Evolutionary conservation across 2,797 vertebrate species (phyloP).

Genomic region (Oryzias sinensis): DNA sequence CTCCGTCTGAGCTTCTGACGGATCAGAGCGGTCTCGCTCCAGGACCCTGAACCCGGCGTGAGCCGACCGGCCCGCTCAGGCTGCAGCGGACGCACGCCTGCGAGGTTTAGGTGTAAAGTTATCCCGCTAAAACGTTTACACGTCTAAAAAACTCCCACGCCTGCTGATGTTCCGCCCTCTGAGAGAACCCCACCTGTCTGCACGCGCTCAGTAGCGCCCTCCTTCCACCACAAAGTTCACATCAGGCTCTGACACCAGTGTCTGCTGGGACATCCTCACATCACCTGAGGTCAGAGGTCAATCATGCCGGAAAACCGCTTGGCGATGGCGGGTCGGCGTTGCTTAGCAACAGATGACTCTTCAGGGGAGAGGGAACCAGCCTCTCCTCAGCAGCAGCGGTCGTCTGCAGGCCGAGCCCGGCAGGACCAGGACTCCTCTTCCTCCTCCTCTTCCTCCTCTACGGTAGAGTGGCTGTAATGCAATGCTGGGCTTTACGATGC

Average conservation of each 20-base stretch:
- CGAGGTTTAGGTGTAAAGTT: too few species aligned
- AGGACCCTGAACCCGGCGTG: too few species aligned
- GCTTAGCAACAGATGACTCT: constrained; percentile 35
- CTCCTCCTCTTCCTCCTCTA: not conserved
- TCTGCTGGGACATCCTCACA: too few species aligned
- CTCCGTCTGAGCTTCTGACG: too few species aligned
- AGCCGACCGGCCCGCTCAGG: too few species aligned
- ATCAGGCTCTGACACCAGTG: constrained; percentile 4
- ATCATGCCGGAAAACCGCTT: too few species aligned
- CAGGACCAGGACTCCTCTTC: not conserved
- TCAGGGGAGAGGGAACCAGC: not conserved
- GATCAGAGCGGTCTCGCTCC: too few species aligned
- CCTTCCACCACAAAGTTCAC: constrained; percentile 17
- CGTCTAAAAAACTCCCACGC: constrained; percentile 18
- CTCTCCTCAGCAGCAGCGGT: not conserved
- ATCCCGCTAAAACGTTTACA: too few species aligned
- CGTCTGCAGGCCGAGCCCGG: too few species aligned
- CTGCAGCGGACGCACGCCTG: too few species aligned
- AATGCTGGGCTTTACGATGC: constrained; percentile 6
- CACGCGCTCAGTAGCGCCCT: too few species aligned
- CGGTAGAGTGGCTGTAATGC: constrained; percentile 33
- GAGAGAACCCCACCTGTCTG: constrained; percentile 16
- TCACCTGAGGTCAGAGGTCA: too few species aligned
- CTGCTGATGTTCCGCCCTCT: constrained; percentile 15
- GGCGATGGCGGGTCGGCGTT: not conserved